A percentile compares a stretch with the other conserved stretches of the same genome.
Conservation (phyloP, 1,140 invertebrate genomes). For the Procambarus clarkii region DNA sequence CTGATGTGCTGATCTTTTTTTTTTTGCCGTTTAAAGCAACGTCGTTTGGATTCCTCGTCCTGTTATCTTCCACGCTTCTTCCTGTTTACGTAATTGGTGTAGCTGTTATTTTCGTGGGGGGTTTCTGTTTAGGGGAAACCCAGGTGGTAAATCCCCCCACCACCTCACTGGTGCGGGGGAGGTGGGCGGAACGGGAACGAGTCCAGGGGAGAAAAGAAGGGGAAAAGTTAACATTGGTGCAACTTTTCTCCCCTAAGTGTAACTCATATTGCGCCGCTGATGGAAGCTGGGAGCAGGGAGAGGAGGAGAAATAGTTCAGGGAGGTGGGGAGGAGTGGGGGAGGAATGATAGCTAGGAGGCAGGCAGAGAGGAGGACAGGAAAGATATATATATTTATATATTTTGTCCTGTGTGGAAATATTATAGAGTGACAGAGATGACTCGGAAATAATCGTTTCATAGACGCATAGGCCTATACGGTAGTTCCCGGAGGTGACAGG, state of each 20-base stretch:
- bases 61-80: not conserved
- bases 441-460: not conserved
- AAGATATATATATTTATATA: not conserved
- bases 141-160: conserved; percentile 15
- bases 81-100: not conserved
- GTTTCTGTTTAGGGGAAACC: not conserved
- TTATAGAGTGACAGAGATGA: not conserved
- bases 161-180: conserved; percentile 7
- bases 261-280: conserved; percentile 64
- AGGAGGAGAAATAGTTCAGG: not conserved
- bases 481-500: too few relatives aligned
- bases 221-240: conserved; percentile 69
- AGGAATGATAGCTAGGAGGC: not conserved
- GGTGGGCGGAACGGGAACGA: conserved; percentile 29
- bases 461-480: too few relatives aligned
- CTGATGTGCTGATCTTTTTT: not conserved
- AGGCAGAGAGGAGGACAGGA: not conserved
- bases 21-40: not conserved
- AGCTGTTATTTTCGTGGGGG: not conserved
- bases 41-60: too few relatives aligned
- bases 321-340: not conserved
- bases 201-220: conserved; percentile 25
- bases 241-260: conserved; percentile 61
- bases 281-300: not conserved
- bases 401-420: too few relatives aligned